phyloP scores from a whole-genome alignment of 2,113 vertebrate species.

The Labeo catla region DNA sequence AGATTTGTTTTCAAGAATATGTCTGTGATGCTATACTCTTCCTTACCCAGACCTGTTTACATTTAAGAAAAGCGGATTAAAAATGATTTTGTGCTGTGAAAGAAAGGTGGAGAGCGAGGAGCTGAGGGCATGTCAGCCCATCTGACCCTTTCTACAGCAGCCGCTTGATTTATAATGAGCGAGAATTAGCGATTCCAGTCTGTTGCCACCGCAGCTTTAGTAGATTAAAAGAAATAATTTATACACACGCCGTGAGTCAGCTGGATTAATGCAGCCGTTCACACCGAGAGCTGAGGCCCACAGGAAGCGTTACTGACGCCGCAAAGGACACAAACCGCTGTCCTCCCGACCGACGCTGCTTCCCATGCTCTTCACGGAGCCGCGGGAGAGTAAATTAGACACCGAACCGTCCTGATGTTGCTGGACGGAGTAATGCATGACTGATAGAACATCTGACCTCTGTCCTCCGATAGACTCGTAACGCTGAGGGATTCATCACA shows the following conservation, averaged over 20 bases:
- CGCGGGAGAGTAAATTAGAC: not conserved
- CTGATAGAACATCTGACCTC: slow-evolving; percentile 15
- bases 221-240: slow-evolving; percentile 62
- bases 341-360: too few relatives aligned
- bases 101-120: not conserved
- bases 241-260: slow-evolving; percentile 43
- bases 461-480: not conserved
- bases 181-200: slow-evolving; percentile 44
- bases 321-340: not conserved
- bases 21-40: not conserved
- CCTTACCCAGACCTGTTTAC: not conserved
- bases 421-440: not conserved
- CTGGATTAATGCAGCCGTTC: slow-evolving; percentile 61
- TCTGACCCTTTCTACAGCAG: slow-evolving; percentile 32
- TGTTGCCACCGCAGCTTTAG: slow-evolving; percentile 51
- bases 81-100: not conserved
- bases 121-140: slow-evolving; percentile 33
- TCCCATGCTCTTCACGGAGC: not conserved
- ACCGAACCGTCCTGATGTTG: not conserved
- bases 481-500: slow-evolving; percentile 1
- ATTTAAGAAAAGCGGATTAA: not conserved
- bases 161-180: slow-evolving; percentile 39
- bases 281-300: slow-evolving; percentile 57
- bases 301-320: slow-evolving; percentile 26
- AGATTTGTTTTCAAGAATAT: not conserved